phyloP scores from a whole-genome alignment of 2,113 vertebrate genomes.

The Lucifuga dentata region DNA sequence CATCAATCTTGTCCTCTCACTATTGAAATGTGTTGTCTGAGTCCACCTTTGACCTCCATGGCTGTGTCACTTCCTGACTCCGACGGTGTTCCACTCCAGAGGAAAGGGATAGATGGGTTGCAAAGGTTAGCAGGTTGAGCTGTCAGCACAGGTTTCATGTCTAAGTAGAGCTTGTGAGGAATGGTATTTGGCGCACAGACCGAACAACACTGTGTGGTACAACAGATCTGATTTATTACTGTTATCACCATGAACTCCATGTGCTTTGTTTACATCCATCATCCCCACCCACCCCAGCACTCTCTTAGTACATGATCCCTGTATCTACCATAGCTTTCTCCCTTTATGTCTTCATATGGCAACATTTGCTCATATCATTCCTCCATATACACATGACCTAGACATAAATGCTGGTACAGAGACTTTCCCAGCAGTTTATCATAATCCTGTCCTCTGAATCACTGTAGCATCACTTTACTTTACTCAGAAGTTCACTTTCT shows the following conservation, averaged over 20 bases:
- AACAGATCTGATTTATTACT: conserved; percentile 34
- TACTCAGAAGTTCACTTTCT: too few relatives aligned
- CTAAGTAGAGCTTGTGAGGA: conserved; percentile 34
- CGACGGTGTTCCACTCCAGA: conserved; percentile 20
- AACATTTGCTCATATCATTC: background rate
- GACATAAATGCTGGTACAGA: background rate
- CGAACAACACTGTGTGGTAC: conserved; percentile 27
- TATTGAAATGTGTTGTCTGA: conserved; percentile 55
- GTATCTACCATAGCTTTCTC: background rate
- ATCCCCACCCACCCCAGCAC: conserved; percentile 7
- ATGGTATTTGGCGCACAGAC: conserved; percentile 11
- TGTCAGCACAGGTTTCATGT: conserved; percentile 58
- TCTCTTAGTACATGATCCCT: background rate
- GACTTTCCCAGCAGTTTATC: background rate
- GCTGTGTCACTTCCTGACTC: conserved; percentile 67
- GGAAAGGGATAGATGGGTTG: conserved; percentile 26
- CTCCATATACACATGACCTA: background rate
- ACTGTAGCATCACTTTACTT: too few relatives aligned
- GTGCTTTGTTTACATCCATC: conserved; percentile 7
- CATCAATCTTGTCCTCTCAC: conserved; percentile 54
- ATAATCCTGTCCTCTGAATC: too few relatives aligned
- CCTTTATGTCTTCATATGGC: background rate
- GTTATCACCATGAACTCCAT: conserved; percentile 14
- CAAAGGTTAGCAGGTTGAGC: conserved; percentile 62
- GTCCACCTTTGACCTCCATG: conserved; percentile 51